Evolutionary conservation across 2,888 invertebrate species (phyloP).

Genomic region (Digitonthophagus gazella): DNA sequence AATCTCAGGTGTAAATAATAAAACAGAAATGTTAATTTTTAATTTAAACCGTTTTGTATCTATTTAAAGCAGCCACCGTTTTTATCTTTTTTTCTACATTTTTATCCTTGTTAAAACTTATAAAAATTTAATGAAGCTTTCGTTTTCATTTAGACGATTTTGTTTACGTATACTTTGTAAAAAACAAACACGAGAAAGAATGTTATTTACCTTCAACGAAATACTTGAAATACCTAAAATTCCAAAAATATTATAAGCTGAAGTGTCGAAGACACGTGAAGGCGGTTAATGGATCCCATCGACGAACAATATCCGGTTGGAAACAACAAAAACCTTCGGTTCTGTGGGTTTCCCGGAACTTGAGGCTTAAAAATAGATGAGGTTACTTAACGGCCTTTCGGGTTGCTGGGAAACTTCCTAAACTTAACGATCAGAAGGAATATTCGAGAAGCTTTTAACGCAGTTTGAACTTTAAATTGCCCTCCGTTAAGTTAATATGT

Average conservation of each 20-base stretch:
- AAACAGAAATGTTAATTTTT: too few species aligned
- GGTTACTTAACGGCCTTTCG: neutral
- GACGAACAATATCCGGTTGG: conserved; percentile 8
- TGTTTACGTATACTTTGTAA: too few species aligned
- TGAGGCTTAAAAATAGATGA: neutral
- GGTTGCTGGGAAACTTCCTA: neutral
- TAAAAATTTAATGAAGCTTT: too few species aligned
- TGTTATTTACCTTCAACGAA: neutral
- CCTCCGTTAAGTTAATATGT: too few species aligned
- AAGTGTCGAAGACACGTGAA: conserved; percentile 3
- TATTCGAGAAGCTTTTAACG: neutral
- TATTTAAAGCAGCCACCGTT: too few species aligned
- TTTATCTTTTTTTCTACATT: too few species aligned
- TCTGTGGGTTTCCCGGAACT: neutral
- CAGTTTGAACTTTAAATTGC: neutral
- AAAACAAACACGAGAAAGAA: too few species aligned
- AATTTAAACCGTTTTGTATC: too few species aligned
- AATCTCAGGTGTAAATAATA: neutral
- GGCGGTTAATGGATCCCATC: conserved; percentile 10
- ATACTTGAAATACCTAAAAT: neutral
- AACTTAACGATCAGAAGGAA: neutral
- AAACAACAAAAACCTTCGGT: conserved; percentile 2
- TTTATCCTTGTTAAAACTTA: too few species aligned
- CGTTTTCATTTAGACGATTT: too few species aligned
- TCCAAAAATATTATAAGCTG: conserved; percentile 1